Conservation (phyloP, 2,888 invertebrate species). For the Habroteleia sp. region DNA sequence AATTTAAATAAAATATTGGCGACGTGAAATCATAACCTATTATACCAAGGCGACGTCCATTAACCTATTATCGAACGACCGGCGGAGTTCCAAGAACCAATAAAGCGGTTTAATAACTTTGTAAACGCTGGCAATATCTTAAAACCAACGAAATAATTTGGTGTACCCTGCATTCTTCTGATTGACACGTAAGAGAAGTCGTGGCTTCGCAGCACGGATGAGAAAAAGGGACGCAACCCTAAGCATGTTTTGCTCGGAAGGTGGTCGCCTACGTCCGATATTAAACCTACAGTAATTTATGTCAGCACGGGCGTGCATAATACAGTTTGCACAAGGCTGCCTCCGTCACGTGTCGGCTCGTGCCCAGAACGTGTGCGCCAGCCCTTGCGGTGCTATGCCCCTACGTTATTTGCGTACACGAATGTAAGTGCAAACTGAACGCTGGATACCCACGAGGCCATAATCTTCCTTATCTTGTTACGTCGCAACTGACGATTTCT, state of each 20-base stretch:
- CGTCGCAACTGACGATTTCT: slow-evolving; percentile 34
- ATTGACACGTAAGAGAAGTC: slow-evolving; percentile 54
- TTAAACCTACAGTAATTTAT: slow-evolving; percentile 80
- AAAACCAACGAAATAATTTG: slow-evolving; percentile 33
- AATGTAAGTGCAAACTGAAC: slow-evolving; percentile 64
- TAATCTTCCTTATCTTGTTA: slow-evolving; percentile 61
- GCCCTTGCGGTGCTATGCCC: slow-evolving; percentile 66
- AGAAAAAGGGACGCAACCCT: slow-evolving; percentile 40
- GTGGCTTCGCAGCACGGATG: slow-evolving; percentile 19
- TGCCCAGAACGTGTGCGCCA: slow-evolving; percentile 69
- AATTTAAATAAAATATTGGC: too few relatives aligned
- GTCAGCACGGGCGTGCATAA: slow-evolving; percentile 80
- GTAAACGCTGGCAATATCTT: slow-evolving; percentile 32
- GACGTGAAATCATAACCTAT: too few relatives aligned
- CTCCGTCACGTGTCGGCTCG: slow-evolving; percentile 78
- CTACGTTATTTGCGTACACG: slow-evolving; percentile 71
- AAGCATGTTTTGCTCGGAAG: slow-evolving; percentile 73
- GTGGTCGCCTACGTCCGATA: slow-evolving; percentile 76
- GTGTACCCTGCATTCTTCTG: slow-evolving; percentile 11
- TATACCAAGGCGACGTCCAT: too few relatives aligned
- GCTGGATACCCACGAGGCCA: slow-evolving; percentile 40
- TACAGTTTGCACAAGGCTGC: slow-evolving; percentile 79
- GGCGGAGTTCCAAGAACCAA: too few relatives aligned
- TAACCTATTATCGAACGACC: too few relatives aligned
- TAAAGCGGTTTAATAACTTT: slow-evolving; percentile 32